Evolutionary conservation across 2,797 vertebrate genomes (phyloP), one percentile per base, ranked within the genome.

Genomic region (Manis javanica): DNA sequence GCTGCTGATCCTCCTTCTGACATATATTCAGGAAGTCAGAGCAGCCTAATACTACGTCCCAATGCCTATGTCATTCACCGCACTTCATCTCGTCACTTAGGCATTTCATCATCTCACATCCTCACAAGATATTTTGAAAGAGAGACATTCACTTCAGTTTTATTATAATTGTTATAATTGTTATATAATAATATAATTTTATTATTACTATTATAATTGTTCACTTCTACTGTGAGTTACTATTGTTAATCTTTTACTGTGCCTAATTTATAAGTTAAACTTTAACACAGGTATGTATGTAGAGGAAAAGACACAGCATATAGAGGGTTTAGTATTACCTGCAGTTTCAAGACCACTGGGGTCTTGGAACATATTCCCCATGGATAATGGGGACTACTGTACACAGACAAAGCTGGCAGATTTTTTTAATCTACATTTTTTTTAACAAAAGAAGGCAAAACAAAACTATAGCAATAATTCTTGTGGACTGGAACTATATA

Each of bases 381-480:
- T n/a, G 23, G 74, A 53, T 23, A 75, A 75, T 29, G 49, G 3
- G 6, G 10, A 18, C 49, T 51, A 7, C 19, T 23, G 19, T 34
- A 83, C 19, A 84, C n/a, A 61, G 42, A 51, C 21, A 77, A 63
- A 49, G 49, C 8, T 78, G 53, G 46, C 74, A 71, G 75, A 53
- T 82, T 89, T 89, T 89, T 92, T 86, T 75, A 37, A 88, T 46
- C 71, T 61, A n/a, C 42, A 46, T 46, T 46, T 71, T 84, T 90
- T 66, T 85, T 63, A 95, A 95, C 93, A 82, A 95, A 92, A 90
- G 42, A 55, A 74, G 31, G 49, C 61, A 49, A 96, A 95, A 91
- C 37, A 92, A 94, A 95, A 94, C 78, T 59, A 34, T 89, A 95
- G 87, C 83, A 88, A 72, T 95, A 96, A 94, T 93, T 96, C 61